phyloP scores from a whole-genome alignment of 2,113 vertebrate species.

The Numenius arquata region DNA sequence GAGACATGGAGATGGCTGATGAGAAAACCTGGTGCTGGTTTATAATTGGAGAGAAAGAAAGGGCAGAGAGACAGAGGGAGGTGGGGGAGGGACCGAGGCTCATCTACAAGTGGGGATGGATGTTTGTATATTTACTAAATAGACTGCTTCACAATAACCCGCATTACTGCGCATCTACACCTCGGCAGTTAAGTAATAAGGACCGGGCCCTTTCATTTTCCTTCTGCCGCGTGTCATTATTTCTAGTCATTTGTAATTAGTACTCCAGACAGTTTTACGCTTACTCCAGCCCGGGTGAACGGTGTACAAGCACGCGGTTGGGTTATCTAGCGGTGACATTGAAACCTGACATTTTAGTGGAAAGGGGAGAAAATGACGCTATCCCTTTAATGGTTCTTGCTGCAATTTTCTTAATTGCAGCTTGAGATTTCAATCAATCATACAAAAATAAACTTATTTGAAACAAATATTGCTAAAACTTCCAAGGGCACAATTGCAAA shows the following conservation, averaged over 20 bases:
- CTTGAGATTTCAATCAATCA: conserved; percentile 50
- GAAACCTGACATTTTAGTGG: conserved; percentile 53
- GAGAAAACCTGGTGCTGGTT: conserved; percentile 86
- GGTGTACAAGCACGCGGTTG: conserved; percentile 7
- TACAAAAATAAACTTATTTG: conserved; percentile 59
- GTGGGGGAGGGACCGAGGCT: conserved; percentile 23
- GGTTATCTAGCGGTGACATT: conserved; percentile 49
- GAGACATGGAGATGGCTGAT: conserved; percentile 85
- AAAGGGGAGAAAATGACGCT: conserved; percentile 17
- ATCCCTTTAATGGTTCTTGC: conserved; percentile 12
- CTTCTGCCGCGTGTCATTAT: conserved; percentile 16
- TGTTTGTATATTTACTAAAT: conserved; percentile 45
- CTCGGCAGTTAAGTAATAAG: neutral
- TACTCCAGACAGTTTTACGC: conserved; percentile 24
- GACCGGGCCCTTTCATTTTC: conserved; percentile 18
- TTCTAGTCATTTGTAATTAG: conserved; percentile 62
- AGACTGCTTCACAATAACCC: neutral
- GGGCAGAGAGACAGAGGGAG: conserved; percentile 65
- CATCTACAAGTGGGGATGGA: conserved; percentile 45
- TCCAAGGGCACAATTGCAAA: neutral
- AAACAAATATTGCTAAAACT: conserved; percentile 50
- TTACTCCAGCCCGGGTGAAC: neutral
- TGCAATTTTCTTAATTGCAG: conserved; percentile 59
- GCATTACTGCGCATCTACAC: neutral
- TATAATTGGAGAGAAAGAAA: conserved; percentile 88